These are phyloP conservation scores for Falco biarmicus DNA, from an alignment of 2,797 vertebrate genomes.

Conservation along the genomic window DNA sequence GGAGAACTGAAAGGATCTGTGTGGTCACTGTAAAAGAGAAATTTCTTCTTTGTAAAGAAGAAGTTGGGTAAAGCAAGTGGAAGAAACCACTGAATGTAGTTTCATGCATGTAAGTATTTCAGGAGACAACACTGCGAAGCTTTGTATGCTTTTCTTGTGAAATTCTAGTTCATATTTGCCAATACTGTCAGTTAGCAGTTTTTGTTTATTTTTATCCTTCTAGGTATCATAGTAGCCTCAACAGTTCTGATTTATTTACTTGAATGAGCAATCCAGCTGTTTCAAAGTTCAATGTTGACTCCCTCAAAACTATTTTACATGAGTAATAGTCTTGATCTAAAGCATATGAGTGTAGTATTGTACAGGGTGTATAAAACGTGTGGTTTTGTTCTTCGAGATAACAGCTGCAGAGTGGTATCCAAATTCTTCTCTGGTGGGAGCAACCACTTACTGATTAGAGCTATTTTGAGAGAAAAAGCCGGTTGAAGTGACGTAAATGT, in stretches of 20 bases:
- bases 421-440: not conserved
- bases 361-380: not conserved
- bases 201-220: not conserved
- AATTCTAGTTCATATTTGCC: not conserved
- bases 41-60: not conserved
- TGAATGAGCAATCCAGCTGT: not conserved
- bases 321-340: not conserved
- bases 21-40: not conserved
- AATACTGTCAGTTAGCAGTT: not conserved
- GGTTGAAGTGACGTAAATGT: not conserved
- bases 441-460: not conserved
- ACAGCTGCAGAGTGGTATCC: not conserved
- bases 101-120: not conserved
- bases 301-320: not conserved
- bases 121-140: not conserved
- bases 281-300: not conserved
- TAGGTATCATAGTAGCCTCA: not conserved
- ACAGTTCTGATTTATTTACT: not conserved
- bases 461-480: conserved; percentile 2
- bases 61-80: not conserved
- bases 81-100: not conserved
- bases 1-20: not conserved
- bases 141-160: not conserved
- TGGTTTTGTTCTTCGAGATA: not conserved
- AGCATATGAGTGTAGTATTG: not conserved